Percentiles rank a stretch among this genome's conserved stretches.
phyloP scores from a whole-genome alignment of 2,113 vertebrate species.

The Eptesicus fuscus region DNA sequence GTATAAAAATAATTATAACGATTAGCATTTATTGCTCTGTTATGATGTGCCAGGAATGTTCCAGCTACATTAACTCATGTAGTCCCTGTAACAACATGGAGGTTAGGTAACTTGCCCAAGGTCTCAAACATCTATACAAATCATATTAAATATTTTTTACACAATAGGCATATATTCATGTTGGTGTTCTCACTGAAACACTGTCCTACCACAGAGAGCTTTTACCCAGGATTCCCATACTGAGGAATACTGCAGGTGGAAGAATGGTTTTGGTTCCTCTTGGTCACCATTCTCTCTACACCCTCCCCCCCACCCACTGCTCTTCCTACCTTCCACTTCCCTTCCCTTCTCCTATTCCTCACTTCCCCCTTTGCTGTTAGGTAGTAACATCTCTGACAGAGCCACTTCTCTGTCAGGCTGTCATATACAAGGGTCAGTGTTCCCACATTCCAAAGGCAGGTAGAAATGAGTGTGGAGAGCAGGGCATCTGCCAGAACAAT shows the following conservation, averaged over 20 bases:
- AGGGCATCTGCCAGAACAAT: constrained; percentile 58
- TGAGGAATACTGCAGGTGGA: background rate
- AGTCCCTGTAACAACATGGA: background rate
- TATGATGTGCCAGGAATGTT: background rate
- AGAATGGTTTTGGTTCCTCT: background rate
- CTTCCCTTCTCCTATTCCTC: background rate
- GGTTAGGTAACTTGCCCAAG: background rate
- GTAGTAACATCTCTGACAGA: background rate
- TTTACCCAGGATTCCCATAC: background rate
- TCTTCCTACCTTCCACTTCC: too few species aligned
- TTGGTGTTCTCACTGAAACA: background rate
- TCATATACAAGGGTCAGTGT: constrained; percentile 18
- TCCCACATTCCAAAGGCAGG: constrained; percentile 67
- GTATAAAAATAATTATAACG: background rate
- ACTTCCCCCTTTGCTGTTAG: background rate
- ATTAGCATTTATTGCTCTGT: background rate
- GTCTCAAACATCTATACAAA: background rate
- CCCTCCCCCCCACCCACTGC: background rate
- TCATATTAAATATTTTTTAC: background rate
- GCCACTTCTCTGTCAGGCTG: background rate
- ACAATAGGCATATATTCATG: background rate
- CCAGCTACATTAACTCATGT: background rate
- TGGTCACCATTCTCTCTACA: background rate
- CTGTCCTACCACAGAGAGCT: background rate
- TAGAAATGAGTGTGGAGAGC: constrained; percentile 58